Evolutionary conservation across 2,797 vertebrate species (phyloP).

Genomic region (Eremophila alpestris): DNA sequence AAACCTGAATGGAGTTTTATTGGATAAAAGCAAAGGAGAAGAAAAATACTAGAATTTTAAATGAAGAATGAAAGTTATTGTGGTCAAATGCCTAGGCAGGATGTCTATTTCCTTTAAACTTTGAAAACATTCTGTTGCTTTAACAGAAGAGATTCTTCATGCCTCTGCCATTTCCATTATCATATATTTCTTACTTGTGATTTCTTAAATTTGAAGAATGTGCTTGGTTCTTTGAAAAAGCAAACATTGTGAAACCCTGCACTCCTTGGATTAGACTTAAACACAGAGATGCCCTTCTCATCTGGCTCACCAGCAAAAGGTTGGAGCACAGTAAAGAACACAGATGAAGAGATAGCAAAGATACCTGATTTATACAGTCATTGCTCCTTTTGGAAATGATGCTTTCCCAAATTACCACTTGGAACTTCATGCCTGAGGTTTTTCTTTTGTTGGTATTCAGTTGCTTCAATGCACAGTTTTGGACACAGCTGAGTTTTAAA

Average conservation of each 20-base stretch:
- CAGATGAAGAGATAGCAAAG: background rate
- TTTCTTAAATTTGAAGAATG: constrained; percentile 11
- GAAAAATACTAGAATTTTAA: background rate
- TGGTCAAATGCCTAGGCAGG: background rate
- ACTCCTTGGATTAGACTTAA: background rate
- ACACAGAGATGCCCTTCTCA: background rate
- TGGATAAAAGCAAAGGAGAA: background rate
- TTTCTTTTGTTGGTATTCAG: background rate
- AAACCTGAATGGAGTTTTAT: background rate
- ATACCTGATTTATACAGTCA: background rate
- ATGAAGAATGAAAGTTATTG: background rate
- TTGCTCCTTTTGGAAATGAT: background rate
- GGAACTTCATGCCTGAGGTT: background rate
- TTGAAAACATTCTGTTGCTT: background rate
- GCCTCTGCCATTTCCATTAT: constrained; percentile 4
- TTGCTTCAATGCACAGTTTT: background rate
- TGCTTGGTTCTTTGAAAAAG: background rate
- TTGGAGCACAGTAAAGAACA: background rate
- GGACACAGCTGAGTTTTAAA: background rate
- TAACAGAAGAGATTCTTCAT: background rate
- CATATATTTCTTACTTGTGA: background rate
- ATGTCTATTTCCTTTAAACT: background rate
- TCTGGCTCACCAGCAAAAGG: background rate
- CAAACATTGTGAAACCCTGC: background rate
- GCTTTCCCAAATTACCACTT: background rate